Conservation (phyloP, 2,113 vertebrate genomes). For the Ctenodactylus gundi region DNA sequence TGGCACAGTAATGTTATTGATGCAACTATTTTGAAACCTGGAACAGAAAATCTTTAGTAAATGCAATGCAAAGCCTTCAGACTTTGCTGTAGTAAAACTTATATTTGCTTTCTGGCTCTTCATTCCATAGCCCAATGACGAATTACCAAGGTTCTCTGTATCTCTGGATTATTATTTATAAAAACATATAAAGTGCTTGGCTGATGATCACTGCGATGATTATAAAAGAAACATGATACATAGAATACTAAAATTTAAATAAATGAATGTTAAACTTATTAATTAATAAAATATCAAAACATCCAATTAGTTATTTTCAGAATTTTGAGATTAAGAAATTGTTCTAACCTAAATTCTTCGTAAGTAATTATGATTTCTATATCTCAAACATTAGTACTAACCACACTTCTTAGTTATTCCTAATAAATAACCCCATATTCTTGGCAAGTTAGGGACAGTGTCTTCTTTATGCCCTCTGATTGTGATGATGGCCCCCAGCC, state of each 20-base stretch:
- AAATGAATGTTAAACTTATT: neutral
- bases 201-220: neutral
- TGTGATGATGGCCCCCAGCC: neutral
- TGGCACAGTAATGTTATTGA: neutral
- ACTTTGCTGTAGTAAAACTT: neutral
- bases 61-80: neutral
- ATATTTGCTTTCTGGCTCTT: neutral
- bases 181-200: neutral
- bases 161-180: neutral
- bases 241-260: no score
- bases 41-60: neutral
- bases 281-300: neutral
- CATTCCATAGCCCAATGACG: neutral
- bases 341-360: slow-evolving; percentile 12
- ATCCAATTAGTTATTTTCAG: neutral
- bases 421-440: slow-evolving; percentile 68
- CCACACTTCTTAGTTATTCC: slow-evolving; percentile 68
- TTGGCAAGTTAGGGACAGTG: slow-evolving; percentile 54
- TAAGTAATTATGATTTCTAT: slow-evolving; percentile 64
- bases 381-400: slow-evolving; percentile 73
- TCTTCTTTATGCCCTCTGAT: neutral
- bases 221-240: neutral
- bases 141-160: neutral
- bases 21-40: neutral
- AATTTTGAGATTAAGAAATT: slow-evolving; percentile 28